Evolutionary conservation across 2,888 invertebrate genomes (phyloP).

Genomic region (Pharmacophagus antenor): DNA sequence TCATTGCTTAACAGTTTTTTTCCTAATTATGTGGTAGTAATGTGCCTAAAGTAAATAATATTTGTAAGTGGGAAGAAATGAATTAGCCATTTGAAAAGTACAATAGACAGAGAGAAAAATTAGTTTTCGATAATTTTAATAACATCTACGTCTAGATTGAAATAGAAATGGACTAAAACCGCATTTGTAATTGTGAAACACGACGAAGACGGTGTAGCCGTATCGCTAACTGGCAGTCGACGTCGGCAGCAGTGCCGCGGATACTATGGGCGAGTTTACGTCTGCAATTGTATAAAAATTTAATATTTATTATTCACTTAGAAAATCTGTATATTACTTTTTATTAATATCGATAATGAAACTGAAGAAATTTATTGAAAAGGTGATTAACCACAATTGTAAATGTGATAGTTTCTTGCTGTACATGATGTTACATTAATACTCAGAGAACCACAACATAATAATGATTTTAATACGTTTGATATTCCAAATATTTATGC

Average conservation of each 20-base stretch:
- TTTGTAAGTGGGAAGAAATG: neutral
- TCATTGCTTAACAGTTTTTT: neutral
- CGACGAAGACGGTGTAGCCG: slow-evolving; percentile 66
- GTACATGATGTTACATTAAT: too few species aligned
- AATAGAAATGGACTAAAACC: slow-evolving; percentile 17
- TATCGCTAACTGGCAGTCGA: slow-evolving; percentile 79
- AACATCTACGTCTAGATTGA: slow-evolving; percentile 4
- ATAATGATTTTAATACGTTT: too few species aligned
- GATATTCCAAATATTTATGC: too few species aligned
- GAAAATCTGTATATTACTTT: too few species aligned
- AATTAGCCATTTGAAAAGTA: neutral
- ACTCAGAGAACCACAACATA: too few species aligned
- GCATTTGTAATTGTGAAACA: slow-evolving; percentile 50
- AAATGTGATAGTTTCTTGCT: too few species aligned
- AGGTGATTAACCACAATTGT: too few species aligned
- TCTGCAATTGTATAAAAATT: slow-evolving; percentile 44
- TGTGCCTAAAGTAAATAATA: neutral
- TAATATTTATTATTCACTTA: neutral
- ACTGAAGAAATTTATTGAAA: too few species aligned
- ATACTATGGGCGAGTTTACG: slow-evolving; percentile 72
- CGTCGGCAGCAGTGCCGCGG: slow-evolving; percentile 65
- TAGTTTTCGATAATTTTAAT: neutral
- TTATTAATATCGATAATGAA: too few species aligned
- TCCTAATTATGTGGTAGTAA: neutral
- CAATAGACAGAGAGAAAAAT: neutral